Conservation (phyloP, 2,888 invertebrate genomes). For the Orchestes rusci region DNA sequence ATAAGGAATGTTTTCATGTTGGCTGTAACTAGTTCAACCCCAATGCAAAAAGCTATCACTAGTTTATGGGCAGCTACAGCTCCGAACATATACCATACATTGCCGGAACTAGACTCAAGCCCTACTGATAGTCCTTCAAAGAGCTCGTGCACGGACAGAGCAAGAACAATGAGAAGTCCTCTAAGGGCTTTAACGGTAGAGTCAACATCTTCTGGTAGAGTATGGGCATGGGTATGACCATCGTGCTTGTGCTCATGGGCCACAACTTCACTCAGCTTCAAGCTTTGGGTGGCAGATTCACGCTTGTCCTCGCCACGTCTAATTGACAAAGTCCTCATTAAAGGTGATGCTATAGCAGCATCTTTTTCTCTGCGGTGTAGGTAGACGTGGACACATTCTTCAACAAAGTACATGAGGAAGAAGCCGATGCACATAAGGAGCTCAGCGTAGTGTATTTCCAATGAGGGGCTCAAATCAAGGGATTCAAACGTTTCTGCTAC, state of each 20-base stretch:
- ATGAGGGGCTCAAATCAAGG: slow-evolving; percentile 48
- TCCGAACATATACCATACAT: slow-evolving; percentile 73
- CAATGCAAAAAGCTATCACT: slow-evolving; percentile 83
- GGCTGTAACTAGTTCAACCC: slow-evolving; percentile 70
- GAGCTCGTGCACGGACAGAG: slow-evolving; percentile 77
- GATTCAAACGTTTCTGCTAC: slow-evolving; percentile 61
- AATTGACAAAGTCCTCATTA: slow-evolving; percentile 35
- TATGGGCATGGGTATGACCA: slow-evolving; percentile 34
- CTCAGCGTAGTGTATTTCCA: slow-evolving; percentile 60
- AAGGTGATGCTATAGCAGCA: slow-evolving; percentile 22
- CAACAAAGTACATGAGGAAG: slow-evolving; percentile 72
- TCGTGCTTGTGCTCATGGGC: slow-evolving; percentile 10
- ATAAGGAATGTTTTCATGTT: slow-evolving; percentile 57
- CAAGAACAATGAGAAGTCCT: slow-evolving; percentile 73
- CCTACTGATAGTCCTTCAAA: slow-evolving; percentile 83
- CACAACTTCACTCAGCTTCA: slow-evolving; percentile 7
- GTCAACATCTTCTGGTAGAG: slow-evolving; percentile 29
- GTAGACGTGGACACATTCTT: slow-evolving; percentile 68
- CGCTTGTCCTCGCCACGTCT: slow-evolving; percentile 11
- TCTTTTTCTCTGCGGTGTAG: slow-evolving; percentile 45
- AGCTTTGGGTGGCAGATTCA: slow-evolving; percentile 2
- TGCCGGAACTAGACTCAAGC: slow-evolving; percentile 55
- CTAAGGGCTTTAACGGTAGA: slow-evolving; percentile 47
- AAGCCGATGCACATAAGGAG: slow-evolving; percentile 69
- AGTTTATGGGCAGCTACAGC: slow-evolving; percentile 81